These are phyloP conservation scores for Microctenopoma lineatum DNA, from an alignment of 2,797 vertebrate genomes.

Conservation along the genomic window DNA sequence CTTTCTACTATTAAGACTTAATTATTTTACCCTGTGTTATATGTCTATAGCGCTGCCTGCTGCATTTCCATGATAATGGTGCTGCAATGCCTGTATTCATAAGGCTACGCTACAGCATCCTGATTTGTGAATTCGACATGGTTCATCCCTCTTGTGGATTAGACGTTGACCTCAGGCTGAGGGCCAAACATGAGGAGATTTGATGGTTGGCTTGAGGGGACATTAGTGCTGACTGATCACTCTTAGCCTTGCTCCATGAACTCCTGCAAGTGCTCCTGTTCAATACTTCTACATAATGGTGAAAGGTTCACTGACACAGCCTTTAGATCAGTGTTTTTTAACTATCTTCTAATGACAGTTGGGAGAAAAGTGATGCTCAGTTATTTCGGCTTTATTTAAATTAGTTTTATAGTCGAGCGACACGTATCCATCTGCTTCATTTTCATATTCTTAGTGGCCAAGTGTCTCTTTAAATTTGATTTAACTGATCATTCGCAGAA, in stretches of 20 bases:
- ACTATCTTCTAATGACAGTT: constrained; percentile 32
- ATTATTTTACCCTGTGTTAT: not conserved
- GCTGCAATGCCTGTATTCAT: constrained; percentile 35
- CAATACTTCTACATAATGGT: constrained; percentile 34
- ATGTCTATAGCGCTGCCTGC: constrained; percentile 6
- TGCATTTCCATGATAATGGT: constrained; percentile 43
- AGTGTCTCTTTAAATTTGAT: constrained; percentile 70
- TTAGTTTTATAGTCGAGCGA: constrained; percentile 49
- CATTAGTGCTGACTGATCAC: constrained; percentile 73
- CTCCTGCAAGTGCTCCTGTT: constrained; percentile 41
- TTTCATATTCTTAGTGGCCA: constrained; percentile 45
- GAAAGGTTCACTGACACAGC: constrained; percentile 34
- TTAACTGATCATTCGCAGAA: constrained; percentile 62
- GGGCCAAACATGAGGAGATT: constrained; percentile 76
- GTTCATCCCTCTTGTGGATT: constrained; percentile 73
- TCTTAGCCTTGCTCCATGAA: constrained; percentile 48
- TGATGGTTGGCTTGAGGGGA: constrained; percentile 62
- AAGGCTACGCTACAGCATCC: constrained; percentile 41
- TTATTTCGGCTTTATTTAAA: constrained; percentile 65
- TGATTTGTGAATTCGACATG: constrained; percentile 72
- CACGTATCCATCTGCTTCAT: constrained; percentile 63
- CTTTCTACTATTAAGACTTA: constrained; percentile 18
- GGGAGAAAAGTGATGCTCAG: constrained; percentile 12
- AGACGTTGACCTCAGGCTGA: constrained; percentile 73
- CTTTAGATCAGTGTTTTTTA: constrained; percentile 37